phyloP scores from a whole-genome alignment of 1,140 invertebrate genomes.

The Medauroidea extradentata region DNA sequence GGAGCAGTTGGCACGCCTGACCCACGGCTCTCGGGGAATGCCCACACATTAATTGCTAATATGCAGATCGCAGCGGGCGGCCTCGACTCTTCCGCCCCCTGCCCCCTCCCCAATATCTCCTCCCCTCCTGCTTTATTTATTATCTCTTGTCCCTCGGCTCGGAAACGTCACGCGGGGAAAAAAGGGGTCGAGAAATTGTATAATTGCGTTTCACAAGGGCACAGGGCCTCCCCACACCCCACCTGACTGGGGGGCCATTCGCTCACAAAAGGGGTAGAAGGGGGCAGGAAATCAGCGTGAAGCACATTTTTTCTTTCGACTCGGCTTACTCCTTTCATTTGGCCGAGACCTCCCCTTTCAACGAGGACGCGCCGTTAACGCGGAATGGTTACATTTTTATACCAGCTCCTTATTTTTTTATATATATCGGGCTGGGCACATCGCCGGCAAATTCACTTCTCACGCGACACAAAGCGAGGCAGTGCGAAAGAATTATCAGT shows the following conservation, averaged over 20 bases:
- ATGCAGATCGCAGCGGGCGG: neutral
- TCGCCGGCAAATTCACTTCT: neutral
- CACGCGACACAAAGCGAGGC: no score
- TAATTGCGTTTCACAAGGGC: conserved; percentile 8
- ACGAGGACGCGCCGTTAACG: conserved; percentile 4
- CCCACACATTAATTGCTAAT: conserved; percentile 3
- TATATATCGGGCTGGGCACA: neutral
- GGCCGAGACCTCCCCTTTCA: neutral
- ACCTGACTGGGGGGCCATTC: conserved; percentile 12
- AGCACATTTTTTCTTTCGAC: conserved; percentile 10
- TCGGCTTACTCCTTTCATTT: conserved; percentile 2
- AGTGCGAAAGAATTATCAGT: no score
- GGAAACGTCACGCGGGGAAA: neutral
- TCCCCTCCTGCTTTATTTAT: neutral
- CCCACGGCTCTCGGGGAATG: no score
- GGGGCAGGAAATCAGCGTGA: conserved; percentile 1
- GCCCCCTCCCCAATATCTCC: no score
- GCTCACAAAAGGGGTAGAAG: neutral
- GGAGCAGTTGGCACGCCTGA: no score
- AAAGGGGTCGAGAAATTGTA: conserved; percentile 4
- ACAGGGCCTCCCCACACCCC: neutral
- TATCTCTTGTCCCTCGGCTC: neutral
- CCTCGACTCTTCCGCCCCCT: neutral
- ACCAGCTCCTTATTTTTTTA: neutral
- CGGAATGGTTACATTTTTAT: neutral